phyloP scores from a whole-genome alignment of 2,888 invertebrate species.

The Epinotia demarniana region DNA sequence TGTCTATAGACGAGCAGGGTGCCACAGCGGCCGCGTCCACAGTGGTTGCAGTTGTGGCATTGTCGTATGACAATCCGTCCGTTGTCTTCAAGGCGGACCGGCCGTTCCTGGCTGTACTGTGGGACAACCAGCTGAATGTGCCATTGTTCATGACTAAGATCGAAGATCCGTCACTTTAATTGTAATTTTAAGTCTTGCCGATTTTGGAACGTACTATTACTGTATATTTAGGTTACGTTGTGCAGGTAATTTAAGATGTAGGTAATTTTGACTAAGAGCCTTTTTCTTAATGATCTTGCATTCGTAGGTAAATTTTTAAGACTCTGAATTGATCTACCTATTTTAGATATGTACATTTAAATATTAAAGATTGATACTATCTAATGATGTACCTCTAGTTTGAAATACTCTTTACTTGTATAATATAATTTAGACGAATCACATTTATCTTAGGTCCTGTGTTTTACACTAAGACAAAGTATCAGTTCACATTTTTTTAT shows the following conservation, averaged over 20 bases:
- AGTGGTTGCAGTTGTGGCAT: constrained; percentile 73
- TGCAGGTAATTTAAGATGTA: neutral
- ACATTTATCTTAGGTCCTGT: neutral
- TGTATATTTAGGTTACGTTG: neutral
- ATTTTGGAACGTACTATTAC: constrained; percentile 42
- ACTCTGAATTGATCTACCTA: neutral
- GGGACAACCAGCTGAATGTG: constrained; percentile 73
- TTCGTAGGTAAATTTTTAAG: neutral
- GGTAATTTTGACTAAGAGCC: neutral
- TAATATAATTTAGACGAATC: neutral
- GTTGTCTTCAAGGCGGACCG: constrained; percentile 70
- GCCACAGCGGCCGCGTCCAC: constrained; percentile 79
- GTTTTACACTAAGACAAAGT: neutral
- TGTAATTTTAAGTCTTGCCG: constrained; percentile 47
- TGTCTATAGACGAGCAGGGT: constrained; percentile 83
- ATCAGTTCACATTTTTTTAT: constrained; percentile 5
- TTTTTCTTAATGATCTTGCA: neutral
- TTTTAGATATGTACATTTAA: neutral
- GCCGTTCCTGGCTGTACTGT: constrained; percentile 80
- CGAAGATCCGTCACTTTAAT: constrained; percentile 68
- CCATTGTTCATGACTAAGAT: constrained; percentile 82
- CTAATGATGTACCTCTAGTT: neutral
- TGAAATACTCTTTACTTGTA: constrained; percentile 18
- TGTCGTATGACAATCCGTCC: constrained; percentile 73
- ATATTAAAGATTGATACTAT: neutral